Conservation (phyloP, 2,797 vertebrate species). For the Lagodon rhomboides region DNA sequence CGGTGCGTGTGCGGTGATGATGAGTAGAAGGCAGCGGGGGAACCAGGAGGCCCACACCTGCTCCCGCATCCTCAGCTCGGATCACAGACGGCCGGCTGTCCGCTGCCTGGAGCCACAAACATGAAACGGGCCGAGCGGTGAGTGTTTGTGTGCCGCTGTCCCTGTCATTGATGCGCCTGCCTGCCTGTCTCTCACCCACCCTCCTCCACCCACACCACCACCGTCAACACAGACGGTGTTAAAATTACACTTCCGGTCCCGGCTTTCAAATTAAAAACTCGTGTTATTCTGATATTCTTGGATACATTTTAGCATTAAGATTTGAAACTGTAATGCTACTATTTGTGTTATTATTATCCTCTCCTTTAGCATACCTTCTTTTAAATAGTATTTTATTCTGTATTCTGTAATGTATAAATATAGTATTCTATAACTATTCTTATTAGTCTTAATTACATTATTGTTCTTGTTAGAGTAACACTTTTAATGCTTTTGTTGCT, state of each 20-base stretch:
- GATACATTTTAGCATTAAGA: no score
- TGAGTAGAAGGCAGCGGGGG: constrained; percentile 58
- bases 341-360: neutral
- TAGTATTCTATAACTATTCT: no score
- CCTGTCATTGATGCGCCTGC: constrained; percentile 65
- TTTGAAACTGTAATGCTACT: no score
- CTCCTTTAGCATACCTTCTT: no score
- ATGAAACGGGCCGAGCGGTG: constrained; percentile 40
- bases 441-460: no score
- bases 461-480: no score
- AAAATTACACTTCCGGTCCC: neutral
- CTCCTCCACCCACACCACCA: constrained; percentile 20
- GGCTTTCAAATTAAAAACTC: constrained; percentile 56
- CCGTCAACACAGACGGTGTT: fast-evolving
- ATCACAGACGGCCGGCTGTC: constrained; percentile 51
- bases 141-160: constrained; percentile 9
- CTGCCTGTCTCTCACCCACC: constrained; percentile 12
- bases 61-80: constrained; percentile 73
- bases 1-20: constrained; percentile 56
- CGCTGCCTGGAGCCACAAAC: constrained; percentile 54
- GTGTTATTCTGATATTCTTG: no score
- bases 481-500: neutral
- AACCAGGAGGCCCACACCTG: constrained; percentile 54
- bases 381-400: no score
- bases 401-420: no score